Evolutionary conservation across 2,888 invertebrate species (phyloP).

Genomic region (Drosophila hawaiiensis): DNA sequence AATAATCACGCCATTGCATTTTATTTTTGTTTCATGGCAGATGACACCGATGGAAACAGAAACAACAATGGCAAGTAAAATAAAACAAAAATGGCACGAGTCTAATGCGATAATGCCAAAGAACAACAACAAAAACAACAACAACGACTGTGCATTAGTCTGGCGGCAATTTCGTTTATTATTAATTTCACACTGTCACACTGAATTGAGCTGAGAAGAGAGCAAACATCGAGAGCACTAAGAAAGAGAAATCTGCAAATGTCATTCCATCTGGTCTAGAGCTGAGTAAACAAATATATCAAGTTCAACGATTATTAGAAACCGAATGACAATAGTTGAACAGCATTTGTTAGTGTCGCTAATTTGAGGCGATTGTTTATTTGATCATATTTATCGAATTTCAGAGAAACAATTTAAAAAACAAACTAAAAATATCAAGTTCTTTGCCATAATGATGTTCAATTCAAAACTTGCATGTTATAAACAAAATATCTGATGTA

Average conservation of each 20-base stretch:
- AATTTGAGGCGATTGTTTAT: background rate
- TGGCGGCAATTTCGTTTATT: slow-evolving; percentile 48
- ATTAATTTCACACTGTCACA: slow-evolving; percentile 58
- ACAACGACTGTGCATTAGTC: slow-evolving; percentile 50
- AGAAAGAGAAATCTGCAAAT: background rate
- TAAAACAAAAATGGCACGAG: slow-evolving; percentile 46
- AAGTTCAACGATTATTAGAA: background rate
- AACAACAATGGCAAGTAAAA: slow-evolving; percentile 11
- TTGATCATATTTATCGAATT: background rate
- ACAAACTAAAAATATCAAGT: background rate
- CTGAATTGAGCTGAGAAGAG: slow-evolving; percentile 9
- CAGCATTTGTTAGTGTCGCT: background rate
- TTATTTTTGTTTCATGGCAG: slow-evolving; percentile 67
- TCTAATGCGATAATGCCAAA: slow-evolving; percentile 38
- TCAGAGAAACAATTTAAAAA: background rate
- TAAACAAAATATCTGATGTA: no score
- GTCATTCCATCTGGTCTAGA: background rate
- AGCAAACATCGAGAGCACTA: background rate
- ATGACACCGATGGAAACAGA: slow-evolving; percentile 10
- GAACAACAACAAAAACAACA: slow-evolving; percentile 16
- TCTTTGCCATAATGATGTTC: no score
- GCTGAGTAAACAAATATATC: background rate
- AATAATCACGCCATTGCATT: slow-evolving; percentile 84
- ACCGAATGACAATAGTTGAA: background rate
- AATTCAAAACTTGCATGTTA: no score